A percentile compares a stretch with the other conserved stretches of the same genome.
These are phyloP conservation scores for Drosophila histrio DNA, from an alignment of 2,888 invertebrate genomes.

Conservation along the genomic window DNA sequence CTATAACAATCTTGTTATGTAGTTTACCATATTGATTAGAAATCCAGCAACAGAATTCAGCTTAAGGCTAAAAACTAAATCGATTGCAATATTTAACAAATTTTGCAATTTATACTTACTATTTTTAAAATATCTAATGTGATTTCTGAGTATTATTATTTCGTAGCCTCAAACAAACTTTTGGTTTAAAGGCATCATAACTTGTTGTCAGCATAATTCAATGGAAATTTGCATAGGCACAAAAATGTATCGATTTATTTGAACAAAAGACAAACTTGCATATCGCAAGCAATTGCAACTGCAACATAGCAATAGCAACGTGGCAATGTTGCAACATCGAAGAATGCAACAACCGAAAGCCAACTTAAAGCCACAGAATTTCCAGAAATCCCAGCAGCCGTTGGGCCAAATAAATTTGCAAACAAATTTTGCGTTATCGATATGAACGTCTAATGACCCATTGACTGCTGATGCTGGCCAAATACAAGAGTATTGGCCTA, in stretches of 20 bases:
- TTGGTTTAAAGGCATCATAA: constrained; percentile 2
- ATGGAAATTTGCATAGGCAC: constrained; percentile 17
- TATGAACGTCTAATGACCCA: constrained; percentile 64
- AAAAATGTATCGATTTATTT: constrained; percentile 26
- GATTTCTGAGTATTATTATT: not conserved
- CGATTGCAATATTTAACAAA: not conserved
- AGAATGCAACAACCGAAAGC: constrained; percentile 43
- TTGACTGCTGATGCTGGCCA: constrained; percentile 48
- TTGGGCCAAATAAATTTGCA: constrained; percentile 55
- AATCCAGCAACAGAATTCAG: too few relatives aligned
- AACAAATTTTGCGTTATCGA: constrained; percentile 64
- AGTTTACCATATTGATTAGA: too few relatives aligned
- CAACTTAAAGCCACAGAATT: constrained; percentile 40
- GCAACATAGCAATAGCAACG: constrained; percentile 18
- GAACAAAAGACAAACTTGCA: constrained; percentile 2
- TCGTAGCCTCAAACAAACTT: not conserved
- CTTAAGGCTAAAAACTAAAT: too few relatives aligned
- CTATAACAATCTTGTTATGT: too few relatives aligned
- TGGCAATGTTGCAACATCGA: not conserved
- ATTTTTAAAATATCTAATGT: not conserved
- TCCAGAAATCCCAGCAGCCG: constrained; percentile 32
- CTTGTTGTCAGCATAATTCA: constrained; percentile 22
- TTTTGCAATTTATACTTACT: not conserved
- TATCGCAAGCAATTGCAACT: not conserved
- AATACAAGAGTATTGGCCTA: constrained; percentile 51